phyloP scores from a whole-genome alignment of 2,888 invertebrate genomes.

The Homarus gammarus region DNA sequence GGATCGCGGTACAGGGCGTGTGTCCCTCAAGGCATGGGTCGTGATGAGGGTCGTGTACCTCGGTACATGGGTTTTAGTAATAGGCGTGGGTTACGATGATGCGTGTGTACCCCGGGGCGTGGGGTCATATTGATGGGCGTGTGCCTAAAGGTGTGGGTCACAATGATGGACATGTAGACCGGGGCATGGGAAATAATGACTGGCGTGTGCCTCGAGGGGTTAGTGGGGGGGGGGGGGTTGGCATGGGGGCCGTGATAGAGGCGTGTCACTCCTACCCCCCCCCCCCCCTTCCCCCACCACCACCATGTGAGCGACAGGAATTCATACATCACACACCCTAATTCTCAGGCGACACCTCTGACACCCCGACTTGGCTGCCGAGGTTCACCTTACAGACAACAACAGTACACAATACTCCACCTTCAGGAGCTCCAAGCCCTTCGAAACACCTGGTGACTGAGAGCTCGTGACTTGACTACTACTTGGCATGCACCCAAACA shows the following conservation, averaged over 20 bases:
- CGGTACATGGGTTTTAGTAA: background rate
- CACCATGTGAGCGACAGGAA: constrained; percentile 46
- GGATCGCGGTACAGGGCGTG: no score
- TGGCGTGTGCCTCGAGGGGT: no score
- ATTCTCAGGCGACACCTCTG: constrained; percentile 49
- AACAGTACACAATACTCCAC: background rate
- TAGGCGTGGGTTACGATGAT: background rate
- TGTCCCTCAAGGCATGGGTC: background rate
- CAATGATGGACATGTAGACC: no score
- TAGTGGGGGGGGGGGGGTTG: background rate
- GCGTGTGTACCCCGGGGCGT: no score
- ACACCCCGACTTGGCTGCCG: constrained; percentile 22
- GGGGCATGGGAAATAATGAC: no score
- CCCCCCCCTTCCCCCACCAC: constrained; percentile 9
- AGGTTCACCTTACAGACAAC: constrained; percentile 1
- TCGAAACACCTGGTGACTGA: background rate
- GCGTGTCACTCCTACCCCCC: background rate
- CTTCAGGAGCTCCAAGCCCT: background rate
- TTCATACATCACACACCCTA: constrained; percentile 52
- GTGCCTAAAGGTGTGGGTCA: background rate
- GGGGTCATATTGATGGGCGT: background rate
- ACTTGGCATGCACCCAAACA: background rate
- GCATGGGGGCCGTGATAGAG: background rate
- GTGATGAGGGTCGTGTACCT: background rate
- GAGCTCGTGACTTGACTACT: background rate